A percentile compares a stretch with the other conserved stretches of the same genome.
phyloP scores from a whole-genome alignment of 1,140 invertebrate species.

The Pseudomyrmex gracilis region DNA sequence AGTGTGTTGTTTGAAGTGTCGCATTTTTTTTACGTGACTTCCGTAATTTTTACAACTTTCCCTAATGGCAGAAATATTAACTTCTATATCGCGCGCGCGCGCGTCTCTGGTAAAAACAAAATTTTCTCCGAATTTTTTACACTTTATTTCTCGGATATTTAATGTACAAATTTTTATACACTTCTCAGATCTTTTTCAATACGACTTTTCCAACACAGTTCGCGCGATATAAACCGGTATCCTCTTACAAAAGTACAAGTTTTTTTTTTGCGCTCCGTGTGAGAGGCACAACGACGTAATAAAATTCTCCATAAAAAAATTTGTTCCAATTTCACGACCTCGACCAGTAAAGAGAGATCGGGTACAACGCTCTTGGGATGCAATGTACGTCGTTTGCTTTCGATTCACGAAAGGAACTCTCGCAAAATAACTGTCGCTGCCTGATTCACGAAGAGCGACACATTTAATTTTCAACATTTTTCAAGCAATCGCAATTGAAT shows the following conservation, averaged over 20 bases:
- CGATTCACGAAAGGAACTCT: conserved; percentile 8
- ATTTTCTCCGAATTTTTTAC: background rate
- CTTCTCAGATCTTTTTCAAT: too few species aligned
- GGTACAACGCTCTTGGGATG: conserved; percentile 17
- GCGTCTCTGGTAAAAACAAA: background rate
- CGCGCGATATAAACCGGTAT: too few species aligned
- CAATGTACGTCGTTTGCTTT: conserved; percentile 4
- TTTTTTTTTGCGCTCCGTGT: background rate
- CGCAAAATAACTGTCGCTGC: too few species aligned
- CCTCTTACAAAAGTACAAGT: background rate
- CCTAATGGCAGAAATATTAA: background rate
- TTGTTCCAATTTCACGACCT: conserved; percentile 40
- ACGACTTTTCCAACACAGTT: too few species aligned
- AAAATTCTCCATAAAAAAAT: conserved; percentile 34
- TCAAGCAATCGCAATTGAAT: too few species aligned
- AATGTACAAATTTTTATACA: too few species aligned
- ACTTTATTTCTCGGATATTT: too few species aligned
- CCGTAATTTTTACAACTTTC: background rate
- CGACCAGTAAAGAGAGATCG: conserved; percentile 43
- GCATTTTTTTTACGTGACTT: background rate
- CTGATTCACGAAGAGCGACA: too few species aligned
- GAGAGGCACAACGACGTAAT: background rate
- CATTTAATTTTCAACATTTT: too few species aligned
- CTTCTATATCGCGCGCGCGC: background rate
- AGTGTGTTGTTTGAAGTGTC: background rate